Conservation (phyloP, 2,888 invertebrate genomes). For the Chrysolina oricalcia region DNA sequence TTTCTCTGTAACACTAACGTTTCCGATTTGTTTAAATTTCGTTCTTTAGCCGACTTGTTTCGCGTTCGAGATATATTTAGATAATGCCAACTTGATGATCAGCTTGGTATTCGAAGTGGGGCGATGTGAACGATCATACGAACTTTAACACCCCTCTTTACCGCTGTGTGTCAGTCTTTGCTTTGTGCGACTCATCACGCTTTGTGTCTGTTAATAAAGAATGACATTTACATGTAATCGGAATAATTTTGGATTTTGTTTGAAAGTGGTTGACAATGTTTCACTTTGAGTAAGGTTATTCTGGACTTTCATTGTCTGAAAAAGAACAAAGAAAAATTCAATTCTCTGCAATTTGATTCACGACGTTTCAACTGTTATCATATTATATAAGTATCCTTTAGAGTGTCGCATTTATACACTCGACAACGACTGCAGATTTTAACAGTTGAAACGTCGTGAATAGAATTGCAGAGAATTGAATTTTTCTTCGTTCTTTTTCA, state of each 20-base stretch:
- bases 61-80: slow-evolving; percentile 57
- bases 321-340: too few relatives aligned
- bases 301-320: too few relatives aligned
- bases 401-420: too few relatives aligned
- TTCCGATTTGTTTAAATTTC: slow-evolving; percentile 26
- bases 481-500: too few relatives aligned
- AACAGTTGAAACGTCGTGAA: too few relatives aligned
- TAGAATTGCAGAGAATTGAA: too few relatives aligned
- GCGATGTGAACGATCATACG: neutral
- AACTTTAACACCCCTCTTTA: neutral
- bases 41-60: neutral
- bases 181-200: slow-evolving; percentile 1
- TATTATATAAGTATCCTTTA: too few relatives aligned
- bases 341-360: too few relatives aligned
- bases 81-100: slow-evolving; percentile 61
- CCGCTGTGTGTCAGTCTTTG: slow-evolving; percentile 13
- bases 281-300: too few relatives aligned
- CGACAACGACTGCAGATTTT: too few relatives aligned
- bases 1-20: slow-evolving; percentile 36
- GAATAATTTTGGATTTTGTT: neutral
- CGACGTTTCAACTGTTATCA: too few relatives aligned
- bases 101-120: slow-evolving; percentile 19
- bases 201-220: neutral
- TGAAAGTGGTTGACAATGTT: too few relatives aligned
- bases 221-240: neutral